Evolutionary conservation across 2,797 vertebrate species (phyloP).

Genomic region (Meda fulgida): DNA sequence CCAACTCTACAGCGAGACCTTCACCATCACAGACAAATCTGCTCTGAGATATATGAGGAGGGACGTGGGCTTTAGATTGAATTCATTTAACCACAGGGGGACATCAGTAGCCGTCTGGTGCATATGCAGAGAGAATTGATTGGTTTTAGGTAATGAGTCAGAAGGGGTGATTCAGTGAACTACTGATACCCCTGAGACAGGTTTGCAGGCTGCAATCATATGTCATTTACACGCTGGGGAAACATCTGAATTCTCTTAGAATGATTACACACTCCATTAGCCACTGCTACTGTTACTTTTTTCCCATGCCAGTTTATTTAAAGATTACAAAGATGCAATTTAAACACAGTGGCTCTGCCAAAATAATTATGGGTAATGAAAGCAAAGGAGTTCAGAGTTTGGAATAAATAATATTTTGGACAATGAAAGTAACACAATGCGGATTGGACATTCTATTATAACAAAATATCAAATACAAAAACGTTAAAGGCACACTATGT

Average conservation of each 20-base stretch:
- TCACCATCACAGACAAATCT: background rate
- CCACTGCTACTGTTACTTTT: conserved; percentile 65
- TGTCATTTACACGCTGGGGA: conserved; percentile 71
- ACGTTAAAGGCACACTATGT: background rate
- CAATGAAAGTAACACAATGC: background rate
- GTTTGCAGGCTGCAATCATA: conserved; percentile 72
- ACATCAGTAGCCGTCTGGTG: conserved; percentile 65
- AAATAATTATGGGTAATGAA: background rate
- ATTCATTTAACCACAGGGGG: conserved; percentile 67
- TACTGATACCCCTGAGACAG: conserved; percentile 68
- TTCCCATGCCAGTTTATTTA: conserved; percentile 38
- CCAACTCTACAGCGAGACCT: background rate
- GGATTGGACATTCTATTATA: background rate
- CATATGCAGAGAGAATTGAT: conserved; percentile 74
- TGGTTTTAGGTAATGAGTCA: conserved; percentile 76
- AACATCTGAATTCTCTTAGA: conserved; percentile 73
- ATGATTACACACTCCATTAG: conserved; percentile 57
- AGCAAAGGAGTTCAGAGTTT: background rate
- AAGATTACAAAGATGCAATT: conserved; percentile 51
- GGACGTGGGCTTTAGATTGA: conserved; percentile 64
- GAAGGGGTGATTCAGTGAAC: conserved; percentile 71
- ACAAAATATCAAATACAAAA: background rate
- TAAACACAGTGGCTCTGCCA: conserved; percentile 14
- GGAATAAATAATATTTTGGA: conserved; percentile 2
- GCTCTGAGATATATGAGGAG: background rate